Base-by-base conservation (phyloP, 2,888 invertebrate genomes). In the Drosophila prolongata region DNA sequence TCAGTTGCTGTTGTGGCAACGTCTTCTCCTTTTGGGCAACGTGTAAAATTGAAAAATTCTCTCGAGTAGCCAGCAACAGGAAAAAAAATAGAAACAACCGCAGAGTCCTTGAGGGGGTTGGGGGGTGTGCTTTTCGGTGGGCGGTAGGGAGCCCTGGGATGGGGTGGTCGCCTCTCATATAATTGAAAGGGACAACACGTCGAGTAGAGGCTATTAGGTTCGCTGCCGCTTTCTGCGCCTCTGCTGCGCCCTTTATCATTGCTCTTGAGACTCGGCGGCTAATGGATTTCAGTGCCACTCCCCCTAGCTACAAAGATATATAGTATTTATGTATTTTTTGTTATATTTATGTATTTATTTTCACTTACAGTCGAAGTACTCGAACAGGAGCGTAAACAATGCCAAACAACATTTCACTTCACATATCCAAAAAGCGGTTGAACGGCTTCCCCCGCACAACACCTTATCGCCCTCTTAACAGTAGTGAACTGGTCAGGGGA, bases 141-240 rank as follows among this genome's bases (percentile, higher is more conserved):
- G 43, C 37, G 53, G 44, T 38, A 52, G 54, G 59, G 68, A 37
- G 43, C 30, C 35, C 37, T 37, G 44, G 52, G 38, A 44, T 64
- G 44, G 50, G 70, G 43, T 40, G 43, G 50, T 61, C 60, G 60
- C 50, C 50, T 61, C 72, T 69, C 75, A 88, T 87, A 71, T 71
- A 89, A 87, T 88, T 89, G 90, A 87, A 87, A 87, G 80, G 87
- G 89, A 87, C 87, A 89, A 87, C 87, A 89, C 84, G 89, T 88
- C 87, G 82, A 82, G 60, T 68, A 76, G 73, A 73, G 75, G 85
- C 88, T 89, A 87, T 86, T 89, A 83, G 89, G 81, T 89, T 77
- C 76, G 65, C 75, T 46, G 44, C 66, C 56, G 55, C 68, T 35
- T 43, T 42, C 61, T 46, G 34, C 61, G 43, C 44, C 54, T 34